phyloP scores from a whole-genome alignment of 1,140 invertebrate species.

The Agrypnia vestita region DNA sequence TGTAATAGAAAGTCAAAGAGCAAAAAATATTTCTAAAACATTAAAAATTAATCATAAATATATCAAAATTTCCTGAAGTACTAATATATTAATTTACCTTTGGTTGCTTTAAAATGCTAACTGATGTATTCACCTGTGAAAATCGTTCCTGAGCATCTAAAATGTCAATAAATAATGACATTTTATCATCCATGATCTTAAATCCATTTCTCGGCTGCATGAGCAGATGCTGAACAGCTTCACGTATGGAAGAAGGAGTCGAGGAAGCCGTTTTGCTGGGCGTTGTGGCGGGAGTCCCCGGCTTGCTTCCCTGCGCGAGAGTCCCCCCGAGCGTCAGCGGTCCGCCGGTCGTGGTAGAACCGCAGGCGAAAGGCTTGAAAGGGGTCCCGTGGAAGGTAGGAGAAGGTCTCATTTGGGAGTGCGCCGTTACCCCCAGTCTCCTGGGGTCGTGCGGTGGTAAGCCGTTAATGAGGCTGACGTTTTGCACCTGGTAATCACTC shows the following conservation, averaged over 20 bases:
- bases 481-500: constrained; percentile 78
- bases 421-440: constrained; percentile 51
- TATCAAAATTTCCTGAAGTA: not conserved
- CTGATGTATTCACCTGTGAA: constrained; percentile 78
- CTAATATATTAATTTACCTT: not conserved
- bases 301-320: constrained; percentile 64
- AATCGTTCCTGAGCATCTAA: constrained; percentile 85
- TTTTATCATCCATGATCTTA: constrained; percentile 83
- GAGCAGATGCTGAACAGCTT: constrained; percentile 80
- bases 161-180: constrained; percentile 85
- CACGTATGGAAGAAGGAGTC: constrained; percentile 74
- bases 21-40: no score
- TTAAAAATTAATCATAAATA: not conserved
- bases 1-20: no score
- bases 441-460: constrained; percentile 54
- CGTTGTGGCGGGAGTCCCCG: constrained; percentile 66
- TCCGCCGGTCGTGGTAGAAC: constrained; percentile 69
- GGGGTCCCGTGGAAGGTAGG: constrained; percentile 78
- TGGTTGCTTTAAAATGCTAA: not conserved
- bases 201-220: constrained; percentile 81
- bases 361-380: constrained; percentile 70
- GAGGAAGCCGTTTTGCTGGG: constrained; percentile 67
- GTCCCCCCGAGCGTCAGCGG: constrained; percentile 72
- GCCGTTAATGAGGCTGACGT: constrained; percentile 44
- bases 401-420: constrained; percentile 70